Conservation (phyloP, 2,888 invertebrate species). For the Nephrotoma guestfalica region DNA sequence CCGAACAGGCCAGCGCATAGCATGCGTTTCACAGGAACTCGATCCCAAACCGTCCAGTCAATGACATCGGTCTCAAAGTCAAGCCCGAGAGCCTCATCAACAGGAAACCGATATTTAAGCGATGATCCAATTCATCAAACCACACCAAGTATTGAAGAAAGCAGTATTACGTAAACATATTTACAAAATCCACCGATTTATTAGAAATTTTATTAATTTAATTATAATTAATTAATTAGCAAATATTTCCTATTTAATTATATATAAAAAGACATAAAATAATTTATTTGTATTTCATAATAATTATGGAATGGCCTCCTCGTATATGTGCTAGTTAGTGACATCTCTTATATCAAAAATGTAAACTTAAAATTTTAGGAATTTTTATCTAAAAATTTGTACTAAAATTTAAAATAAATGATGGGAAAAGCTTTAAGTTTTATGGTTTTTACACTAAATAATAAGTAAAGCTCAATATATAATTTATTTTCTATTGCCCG, state of each 20-base stretch:
- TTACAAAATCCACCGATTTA: neutral
- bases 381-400: neutral
- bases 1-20: constrained; percentile 29
- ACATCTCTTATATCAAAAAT: neutral
- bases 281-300: neutral
- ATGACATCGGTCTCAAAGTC: constrained; percentile 26
- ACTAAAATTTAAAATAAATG: neutral
- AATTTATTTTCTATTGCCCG: neutral
- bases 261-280: neutral
- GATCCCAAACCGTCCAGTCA: constrained; percentile 38
- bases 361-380: neutral
- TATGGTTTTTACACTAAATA: neutral
- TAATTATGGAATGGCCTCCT: neutral
- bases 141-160: constrained; percentile 8
- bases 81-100: constrained; percentile 3
- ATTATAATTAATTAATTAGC: neutral
- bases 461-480: neutral
- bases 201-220: neutral
- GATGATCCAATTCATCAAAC: constrained; percentile 3
- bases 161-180: constrained; percentile 6
- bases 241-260: neutral
- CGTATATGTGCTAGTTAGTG: neutral
- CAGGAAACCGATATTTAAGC: constrained; percentile 5
- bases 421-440: constrained; percentile 4
- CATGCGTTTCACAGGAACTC: constrained; percentile 34